phyloP scores from a whole-genome alignment of 1,140 invertebrate species.

The Cyrtorhinus lividipennis region DNA sequence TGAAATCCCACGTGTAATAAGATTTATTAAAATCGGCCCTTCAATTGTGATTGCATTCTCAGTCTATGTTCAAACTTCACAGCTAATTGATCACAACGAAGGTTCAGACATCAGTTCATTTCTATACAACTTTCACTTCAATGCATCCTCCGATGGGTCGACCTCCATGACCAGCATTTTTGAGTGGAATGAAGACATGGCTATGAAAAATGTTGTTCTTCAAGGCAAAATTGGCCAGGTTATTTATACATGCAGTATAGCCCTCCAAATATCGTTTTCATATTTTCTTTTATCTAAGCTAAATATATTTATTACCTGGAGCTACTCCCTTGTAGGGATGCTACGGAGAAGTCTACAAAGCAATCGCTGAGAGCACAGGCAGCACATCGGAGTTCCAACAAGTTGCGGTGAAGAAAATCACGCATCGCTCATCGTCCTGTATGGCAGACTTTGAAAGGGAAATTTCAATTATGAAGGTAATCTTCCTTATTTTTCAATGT shows the following conservation, averaged over 20 bases:
- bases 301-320: too few species aligned
- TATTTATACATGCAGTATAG: background rate
- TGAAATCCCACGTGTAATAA: too few species aligned
- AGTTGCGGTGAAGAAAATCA: conserved; percentile 59
- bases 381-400: conserved; percentile 32
- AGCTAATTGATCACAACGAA: background rate
- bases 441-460: conserved; percentile 49
- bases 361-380: conserved; percentile 37
- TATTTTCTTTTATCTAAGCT: too few species aligned
- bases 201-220: conserved; percentile 34
- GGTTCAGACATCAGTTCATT: conserved; percentile 1
- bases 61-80: background rate
- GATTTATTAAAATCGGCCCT: background rate
- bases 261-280: background rate
- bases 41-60: background rate
- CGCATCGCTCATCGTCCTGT: conserved; percentile 25
- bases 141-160: conserved; percentile 8
- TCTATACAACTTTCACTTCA: background rate
- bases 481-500: background rate
- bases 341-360: conserved; percentile 56
- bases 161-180: conserved; percentile 34
- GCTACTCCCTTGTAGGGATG: conserved; percentile 44
- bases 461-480: conserved; percentile 61
- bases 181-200: conserved; percentile 35
- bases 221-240: conserved; percentile 32